These are phyloP conservation scores for Pantherophis alleghaniensis DNA, from an alignment of 2,797 vertebrate genomes.

Conservation along the genomic window DNA sequence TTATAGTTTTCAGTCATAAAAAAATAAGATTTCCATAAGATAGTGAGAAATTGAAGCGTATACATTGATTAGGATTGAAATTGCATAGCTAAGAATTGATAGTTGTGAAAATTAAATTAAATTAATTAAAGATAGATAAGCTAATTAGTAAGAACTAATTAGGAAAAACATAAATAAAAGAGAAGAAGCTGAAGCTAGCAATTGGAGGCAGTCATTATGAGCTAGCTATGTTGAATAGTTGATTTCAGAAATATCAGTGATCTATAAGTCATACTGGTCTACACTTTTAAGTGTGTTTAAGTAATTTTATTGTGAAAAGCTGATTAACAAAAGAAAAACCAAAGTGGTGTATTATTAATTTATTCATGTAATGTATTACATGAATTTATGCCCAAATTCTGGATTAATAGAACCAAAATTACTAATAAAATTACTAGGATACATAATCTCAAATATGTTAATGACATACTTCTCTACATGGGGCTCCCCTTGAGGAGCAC, in stretches of 20 bases:
- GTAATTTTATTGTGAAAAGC: background rate
- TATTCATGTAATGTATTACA: background rate
- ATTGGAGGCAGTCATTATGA: background rate
- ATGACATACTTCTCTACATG: background rate
- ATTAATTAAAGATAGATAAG: background rate
- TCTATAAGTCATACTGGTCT: constrained; percentile 18
- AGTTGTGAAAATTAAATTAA: background rate
- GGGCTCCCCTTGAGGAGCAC: too few species aligned
- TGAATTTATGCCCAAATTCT: background rate
- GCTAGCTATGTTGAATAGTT: background rate
- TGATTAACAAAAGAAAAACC: background rate
- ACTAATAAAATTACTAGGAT: background rate
- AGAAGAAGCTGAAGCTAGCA: background rate
- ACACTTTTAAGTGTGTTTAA: background rate
- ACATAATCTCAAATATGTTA: background rate
- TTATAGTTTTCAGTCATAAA: background rate
- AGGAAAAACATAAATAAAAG: background rate
- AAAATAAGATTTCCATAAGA: background rate
- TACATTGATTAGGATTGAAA: background rate
- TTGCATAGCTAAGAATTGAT: background rate
- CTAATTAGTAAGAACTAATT: background rate
- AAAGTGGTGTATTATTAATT: background rate
- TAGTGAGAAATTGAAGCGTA: background rate
- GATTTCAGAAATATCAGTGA: constrained; percentile 8
- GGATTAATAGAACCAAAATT: background rate